Base-by-base conservation (phyloP, 2,797 vertebrate species). In the Pitangus sulphuratus region DNA sequence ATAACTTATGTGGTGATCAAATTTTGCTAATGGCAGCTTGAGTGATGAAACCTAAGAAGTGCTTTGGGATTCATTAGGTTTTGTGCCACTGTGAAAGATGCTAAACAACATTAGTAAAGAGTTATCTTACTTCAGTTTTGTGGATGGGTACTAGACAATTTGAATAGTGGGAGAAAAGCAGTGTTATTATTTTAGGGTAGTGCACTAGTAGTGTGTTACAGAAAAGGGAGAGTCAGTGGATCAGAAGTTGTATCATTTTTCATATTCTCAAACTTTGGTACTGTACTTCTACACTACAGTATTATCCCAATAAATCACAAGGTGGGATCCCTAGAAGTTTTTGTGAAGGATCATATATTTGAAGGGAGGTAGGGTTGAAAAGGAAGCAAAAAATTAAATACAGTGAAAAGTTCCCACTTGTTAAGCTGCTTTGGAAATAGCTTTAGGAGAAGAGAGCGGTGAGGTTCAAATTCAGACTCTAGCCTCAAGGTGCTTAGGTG, bases 221-320 rank as follows among this genome's bases (percentile, higher is more conserved):
- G 95, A 75, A 96, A 90, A 85, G 66, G 79, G 66, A 84, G 89
- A 94, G 47, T 72, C 1, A 6, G 24, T 79, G 50, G 37, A 86
- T 68, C 44, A 92, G 76, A 71, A 91, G 31, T 71, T 74, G 13
- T 79, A 75, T 94, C 15, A 79, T 97, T 96, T 96, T 95, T 96
- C 89, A 82, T 90, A 82, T 97, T 61, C 53, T 74, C 84, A 94
- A 87, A 84, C 69, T 91, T 17, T 95, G 85, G 95, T 91, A 84
- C 25, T 85, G 35, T 94, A 47, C 80, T 95, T 85, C 57, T 90
- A 87, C 53, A 77, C 42, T 88, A 45, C 45, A 84, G 31, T 92
- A 89, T 96, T 94, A 64, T 89, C 84, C 76, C 69, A 76, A 56
- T 96, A 97, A 96, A 97, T 97, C 91, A 94, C 72, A 97, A 94